Conservation (phyloP, 2,113 vertebrate genomes). For the Lampris incognitus region DNA sequence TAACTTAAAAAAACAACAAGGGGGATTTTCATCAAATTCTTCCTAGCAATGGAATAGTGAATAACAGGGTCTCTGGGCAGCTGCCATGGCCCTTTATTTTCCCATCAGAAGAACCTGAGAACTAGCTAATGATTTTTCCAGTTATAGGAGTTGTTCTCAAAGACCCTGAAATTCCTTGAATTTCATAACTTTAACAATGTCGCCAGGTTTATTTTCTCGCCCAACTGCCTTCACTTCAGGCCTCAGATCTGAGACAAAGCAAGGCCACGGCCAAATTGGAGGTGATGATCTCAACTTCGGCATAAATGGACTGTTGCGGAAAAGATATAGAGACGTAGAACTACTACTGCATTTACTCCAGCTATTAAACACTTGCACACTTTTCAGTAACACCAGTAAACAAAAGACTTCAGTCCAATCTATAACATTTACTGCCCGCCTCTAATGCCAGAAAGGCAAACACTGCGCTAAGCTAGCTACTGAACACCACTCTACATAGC, state of each 20-base stretch:
- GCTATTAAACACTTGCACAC: conserved; percentile 31
- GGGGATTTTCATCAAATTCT: conserved; percentile 46
- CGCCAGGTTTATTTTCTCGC: conserved; percentile 33
- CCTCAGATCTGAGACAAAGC: conserved; percentile 41
- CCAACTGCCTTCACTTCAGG: conserved; percentile 2
- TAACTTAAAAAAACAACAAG: conserved; percentile 40
- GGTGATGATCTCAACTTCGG: conserved; percentile 55
- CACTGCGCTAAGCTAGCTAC: not conserved
- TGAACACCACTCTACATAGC: not conserved
- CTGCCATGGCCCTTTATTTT: conserved; percentile 41
- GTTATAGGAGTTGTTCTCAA: conserved; percentile 50
- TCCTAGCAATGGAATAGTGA: conserved; percentile 32
- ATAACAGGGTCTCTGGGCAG: conserved; percentile 45
- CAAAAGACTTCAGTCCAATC: conserved; percentile 14
- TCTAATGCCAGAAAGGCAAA: conserved; percentile 1
- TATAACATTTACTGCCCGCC: conserved; percentile 15
- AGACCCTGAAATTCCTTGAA: conserved; percentile 55
- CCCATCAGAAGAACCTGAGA: conserved; percentile 40
- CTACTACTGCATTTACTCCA: conserved; percentile 18
- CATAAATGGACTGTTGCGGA: conserved; percentile 45
- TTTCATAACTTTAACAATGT: conserved; percentile 54
- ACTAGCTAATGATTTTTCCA: conserved; percentile 57
- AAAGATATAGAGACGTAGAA: conserved; percentile 44
- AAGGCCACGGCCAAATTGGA: conserved; percentile 20
- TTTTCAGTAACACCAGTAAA: conserved; percentile 27